A percentile compares a stretch with the other conserved stretches of the same genome.
phyloP scores from a whole-genome alignment of 2,797 vertebrate genomes.

The Galagoides demidoff region DNA sequence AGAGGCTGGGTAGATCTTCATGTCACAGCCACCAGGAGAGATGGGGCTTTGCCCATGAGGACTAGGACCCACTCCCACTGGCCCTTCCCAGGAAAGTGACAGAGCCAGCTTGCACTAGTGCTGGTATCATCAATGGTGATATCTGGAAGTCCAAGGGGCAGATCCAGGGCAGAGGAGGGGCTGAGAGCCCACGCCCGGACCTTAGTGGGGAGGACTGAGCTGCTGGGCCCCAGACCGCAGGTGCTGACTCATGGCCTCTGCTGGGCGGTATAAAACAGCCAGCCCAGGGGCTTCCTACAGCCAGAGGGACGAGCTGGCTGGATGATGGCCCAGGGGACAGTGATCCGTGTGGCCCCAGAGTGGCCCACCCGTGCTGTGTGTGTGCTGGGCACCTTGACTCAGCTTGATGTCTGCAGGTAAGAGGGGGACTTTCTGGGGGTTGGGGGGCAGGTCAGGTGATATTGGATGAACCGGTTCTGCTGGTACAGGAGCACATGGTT shows the following conservation, averaged over 20 bases:
- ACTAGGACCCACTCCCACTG: background rate
- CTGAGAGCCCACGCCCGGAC: background rate
- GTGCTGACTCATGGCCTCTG: constrained; percentile 72
- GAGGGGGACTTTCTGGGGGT: background rate
- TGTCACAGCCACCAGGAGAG: accelerated
- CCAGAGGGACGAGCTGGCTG: background rate
- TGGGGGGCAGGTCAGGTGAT: accelerated
- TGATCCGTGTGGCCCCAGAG: constrained; percentile 57
- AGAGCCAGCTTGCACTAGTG: accelerated
- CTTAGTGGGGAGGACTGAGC: background rate
- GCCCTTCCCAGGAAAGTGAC: background rate
- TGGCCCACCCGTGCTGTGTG: constrained; percentile 64
- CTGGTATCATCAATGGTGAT: background rate
- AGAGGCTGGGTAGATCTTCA: background rate
- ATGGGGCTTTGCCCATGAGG: accelerated
- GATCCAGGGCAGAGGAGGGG: background rate
- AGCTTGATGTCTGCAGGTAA: constrained; percentile 73
- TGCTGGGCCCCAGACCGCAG: background rate
- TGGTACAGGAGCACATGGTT: accelerated
- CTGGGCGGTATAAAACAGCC: background rate
- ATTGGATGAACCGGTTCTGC: background rate
- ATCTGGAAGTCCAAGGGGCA: accelerated
- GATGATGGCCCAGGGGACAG: constrained; percentile 66
- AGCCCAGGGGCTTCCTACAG: background rate
- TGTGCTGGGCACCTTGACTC: constrained; percentile 62